Base-by-base conservation (phyloP, 2,888 invertebrate genomes). In the Drosophila mayaguana region DNA sequence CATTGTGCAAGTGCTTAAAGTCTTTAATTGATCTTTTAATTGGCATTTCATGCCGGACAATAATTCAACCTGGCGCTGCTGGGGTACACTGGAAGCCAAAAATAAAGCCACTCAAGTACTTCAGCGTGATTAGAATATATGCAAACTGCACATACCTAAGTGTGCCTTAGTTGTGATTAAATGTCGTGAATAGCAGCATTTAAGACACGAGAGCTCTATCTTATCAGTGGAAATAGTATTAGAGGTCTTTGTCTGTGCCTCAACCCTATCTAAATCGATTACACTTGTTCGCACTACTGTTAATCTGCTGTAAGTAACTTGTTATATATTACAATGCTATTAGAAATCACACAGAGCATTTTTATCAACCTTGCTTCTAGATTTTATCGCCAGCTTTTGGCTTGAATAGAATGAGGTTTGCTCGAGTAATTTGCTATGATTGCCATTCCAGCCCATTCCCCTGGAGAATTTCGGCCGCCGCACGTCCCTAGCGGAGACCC, bases 51-150 rank as follows among this genome's bases (percentile, higher is more conserved):
- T 42, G 32, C 45, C 8, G 34, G 18, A 38, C 16, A 68, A 46
- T 60, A 72, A 22, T 48, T 38, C 16, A 28, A 20, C 6, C 32
- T 11, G 20, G 43, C 54, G 75, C 40, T 51, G 72, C 65, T 63
- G 72, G 66, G 63, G 76, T 60, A 36, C 28, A 22, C 12, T 42
- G 32, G 36, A n/a, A 34, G 32, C 12, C n/a, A 14, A 34, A 50
- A 9, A 32, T 53, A 67, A 68, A 51, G 36, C 45, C 12, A 45
- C 12, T 79, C 55, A 32, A 80, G 77, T 74, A 57, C 50, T 22
- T 7, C 32, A 61, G 8, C 6, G 48, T 51, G 74, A 80, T 79
- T 74, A 67, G 60, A 77, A 80, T 70, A 70, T 65, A 61, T 79
- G 69, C 64, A 59, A 46, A 63, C 51, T 50, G 36, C 28, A 45